Evolutionary conservation across 2,797 vertebrate genomes (phyloP).

Genomic region (Setipinna tenuifilis): DNA sequence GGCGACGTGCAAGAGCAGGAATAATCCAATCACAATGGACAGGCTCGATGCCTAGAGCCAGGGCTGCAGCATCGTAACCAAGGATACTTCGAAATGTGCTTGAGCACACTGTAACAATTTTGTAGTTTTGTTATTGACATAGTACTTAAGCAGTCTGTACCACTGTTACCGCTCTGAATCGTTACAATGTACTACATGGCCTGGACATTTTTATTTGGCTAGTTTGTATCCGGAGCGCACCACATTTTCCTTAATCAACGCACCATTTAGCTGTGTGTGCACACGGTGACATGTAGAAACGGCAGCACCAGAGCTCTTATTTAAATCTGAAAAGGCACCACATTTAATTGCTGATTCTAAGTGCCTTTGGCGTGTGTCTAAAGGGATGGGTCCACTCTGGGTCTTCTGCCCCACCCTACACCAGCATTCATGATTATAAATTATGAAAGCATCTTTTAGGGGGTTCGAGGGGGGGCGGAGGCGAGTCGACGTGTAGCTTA

Average conservation of each 20-base stretch:
- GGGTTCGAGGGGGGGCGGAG: background rate
- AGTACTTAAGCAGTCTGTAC: background rate
- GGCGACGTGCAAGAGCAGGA: constrained; percentile 35
- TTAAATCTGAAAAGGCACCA: background rate
- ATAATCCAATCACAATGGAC: constrained; percentile 64
- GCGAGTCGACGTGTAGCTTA: background rate
- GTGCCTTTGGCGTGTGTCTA: background rate
- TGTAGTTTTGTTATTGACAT: background rate
- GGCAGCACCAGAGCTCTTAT: background rate
- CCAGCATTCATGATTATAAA: constrained; percentile 46
- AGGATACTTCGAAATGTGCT: constrained; percentile 54
- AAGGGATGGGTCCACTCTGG: constrained; percentile 27
- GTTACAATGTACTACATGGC: background rate
- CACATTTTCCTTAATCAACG: too few relatives aligned
- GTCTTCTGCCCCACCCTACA: background rate
- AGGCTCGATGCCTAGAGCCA: constrained; percentile 52
- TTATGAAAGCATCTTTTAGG: constrained; percentile 40
- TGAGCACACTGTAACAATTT: constrained; percentile 30
- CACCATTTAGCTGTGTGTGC: background rate
- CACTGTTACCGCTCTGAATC: background rate
- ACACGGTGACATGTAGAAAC: background rate
- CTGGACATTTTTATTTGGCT: background rate
- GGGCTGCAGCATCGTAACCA: constrained; percentile 68
- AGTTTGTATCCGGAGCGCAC: background rate
- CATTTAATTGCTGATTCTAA: background rate